These are phyloP conservation scores for Probosciger aterrimus DNA, from an alignment of 2,113 vertebrate genomes.

Conservation along the genomic window DNA sequence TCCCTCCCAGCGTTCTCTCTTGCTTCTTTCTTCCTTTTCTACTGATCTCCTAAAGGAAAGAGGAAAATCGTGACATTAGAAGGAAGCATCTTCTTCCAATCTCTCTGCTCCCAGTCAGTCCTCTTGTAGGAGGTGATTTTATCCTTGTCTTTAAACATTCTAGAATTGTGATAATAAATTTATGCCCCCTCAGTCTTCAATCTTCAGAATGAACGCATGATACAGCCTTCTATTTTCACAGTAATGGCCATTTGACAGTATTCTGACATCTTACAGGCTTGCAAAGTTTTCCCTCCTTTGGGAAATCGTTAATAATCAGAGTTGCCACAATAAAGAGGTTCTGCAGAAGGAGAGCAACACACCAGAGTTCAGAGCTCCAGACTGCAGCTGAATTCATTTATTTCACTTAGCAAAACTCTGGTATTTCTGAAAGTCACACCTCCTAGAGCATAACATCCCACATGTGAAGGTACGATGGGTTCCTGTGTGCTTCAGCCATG, in stretches of 20 bases:
- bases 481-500: background rate
- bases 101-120: background rate
- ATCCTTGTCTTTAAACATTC: background rate
- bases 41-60: background rate
- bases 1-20: background rate
- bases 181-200: background rate
- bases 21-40: background rate
- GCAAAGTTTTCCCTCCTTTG: background rate
- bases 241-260: background rate
- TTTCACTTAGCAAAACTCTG: background rate
- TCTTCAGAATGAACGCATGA: background rate
- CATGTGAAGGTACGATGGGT: background rate
- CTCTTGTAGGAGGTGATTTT: background rate
- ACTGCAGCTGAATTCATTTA: background rate
- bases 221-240: background rate
- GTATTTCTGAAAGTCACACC: background rate
- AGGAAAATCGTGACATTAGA: background rate
- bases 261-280: background rate
- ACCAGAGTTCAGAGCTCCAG: background rate
- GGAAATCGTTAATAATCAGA: background rate
- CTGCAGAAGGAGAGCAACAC: background rate
- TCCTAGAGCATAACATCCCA: background rate
- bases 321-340: background rate
- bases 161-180: background rate
- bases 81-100: background rate